These are phyloP conservation scores for Antechinus stuartii DNA, from an alignment of 2,113 vertebrate genomes.

Conservation along the genomic window DNA sequence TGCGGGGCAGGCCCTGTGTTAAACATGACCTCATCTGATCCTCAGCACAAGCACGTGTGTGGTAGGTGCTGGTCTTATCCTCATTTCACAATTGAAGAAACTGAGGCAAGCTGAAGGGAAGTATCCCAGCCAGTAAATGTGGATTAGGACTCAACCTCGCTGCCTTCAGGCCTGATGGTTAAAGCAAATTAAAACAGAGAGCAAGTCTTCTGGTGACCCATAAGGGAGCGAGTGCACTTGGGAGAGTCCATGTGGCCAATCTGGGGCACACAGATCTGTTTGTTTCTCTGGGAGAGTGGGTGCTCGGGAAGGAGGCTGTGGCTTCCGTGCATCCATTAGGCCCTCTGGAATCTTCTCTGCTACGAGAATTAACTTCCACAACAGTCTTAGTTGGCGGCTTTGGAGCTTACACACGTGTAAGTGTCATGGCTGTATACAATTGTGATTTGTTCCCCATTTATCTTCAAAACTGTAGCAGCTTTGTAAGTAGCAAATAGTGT, in stretches of 20 bases:
- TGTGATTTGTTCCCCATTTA: not conserved
- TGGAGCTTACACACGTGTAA: not conserved
- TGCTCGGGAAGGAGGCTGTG: not conserved
- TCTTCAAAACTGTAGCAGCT: not conserved
- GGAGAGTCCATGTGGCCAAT: not conserved
- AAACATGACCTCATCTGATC: not conserved
- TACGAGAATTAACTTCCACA: not conserved
- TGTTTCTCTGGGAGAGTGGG: too few species aligned
- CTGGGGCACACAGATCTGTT: not conserved
- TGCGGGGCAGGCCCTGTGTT: not conserved
- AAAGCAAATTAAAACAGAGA: not conserved
- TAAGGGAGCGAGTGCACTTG: not conserved
- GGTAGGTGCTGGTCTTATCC: not conserved
- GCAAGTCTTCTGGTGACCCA: not conserved
- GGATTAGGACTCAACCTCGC: too few species aligned
- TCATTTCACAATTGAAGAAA: not conserved
- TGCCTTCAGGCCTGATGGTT: too few species aligned
- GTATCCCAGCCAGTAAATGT: not conserved
- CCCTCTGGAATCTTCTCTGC: not conserved
- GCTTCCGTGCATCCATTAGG: not conserved
- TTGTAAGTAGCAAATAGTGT: not conserved
- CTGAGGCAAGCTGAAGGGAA: not conserved
- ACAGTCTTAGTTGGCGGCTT: not conserved
- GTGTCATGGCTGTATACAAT: not conserved
- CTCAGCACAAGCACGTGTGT: not conserved